Evolutionary conservation across 2,888 invertebrate species (phyloP), one percentile per base, ranked within the genome.

Genomic region (Camptogramma bilineatum): DNA sequence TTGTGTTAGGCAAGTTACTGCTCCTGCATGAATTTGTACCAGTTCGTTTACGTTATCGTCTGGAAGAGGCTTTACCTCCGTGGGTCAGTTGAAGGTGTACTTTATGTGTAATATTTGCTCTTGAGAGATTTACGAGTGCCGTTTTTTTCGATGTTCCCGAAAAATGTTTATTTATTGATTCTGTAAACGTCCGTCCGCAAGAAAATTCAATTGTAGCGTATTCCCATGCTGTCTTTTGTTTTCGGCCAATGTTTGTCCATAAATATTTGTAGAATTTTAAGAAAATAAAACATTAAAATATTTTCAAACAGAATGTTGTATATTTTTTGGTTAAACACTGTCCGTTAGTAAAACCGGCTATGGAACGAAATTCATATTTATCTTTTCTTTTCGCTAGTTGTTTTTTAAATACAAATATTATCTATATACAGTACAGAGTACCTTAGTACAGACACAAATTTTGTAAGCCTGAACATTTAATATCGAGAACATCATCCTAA

Each of bases 101-200:
- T 80, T 80, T 78, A 83, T 76, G 76, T 75, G 72, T 76, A 72
- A 72, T 76, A 70, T 74, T 78, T 78, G 72, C 72, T 76, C 67
- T 67, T 59, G 68, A 64, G 73, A 75, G 77, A 82, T 82, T 82
- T 83, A 81, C 73, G 71, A 50, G 62, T 54, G 73, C 69, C 66
- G 60, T 69, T 65, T 68, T n/a, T 70, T 70, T 65, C 59, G 53
- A 57, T 19, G 51, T 59, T 61, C 58, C 56, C 59, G 47, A 31
- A 53, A 55, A 53, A 68, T 68, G 46, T 69, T 69, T 66, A 66
- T 62, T 66, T 68, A 62, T 62, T 42, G 52, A 31, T 48, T 53
- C 50, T 21, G 34, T 60, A 53, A 47, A 44, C 17, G 28, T 17
- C 17, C 17, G 28, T 17, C 17, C 53, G 44, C 46, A 59, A 46